phyloP scores from a whole-genome alignment of 1,140 invertebrate species.

The Drosophila ohnishii region DNA sequence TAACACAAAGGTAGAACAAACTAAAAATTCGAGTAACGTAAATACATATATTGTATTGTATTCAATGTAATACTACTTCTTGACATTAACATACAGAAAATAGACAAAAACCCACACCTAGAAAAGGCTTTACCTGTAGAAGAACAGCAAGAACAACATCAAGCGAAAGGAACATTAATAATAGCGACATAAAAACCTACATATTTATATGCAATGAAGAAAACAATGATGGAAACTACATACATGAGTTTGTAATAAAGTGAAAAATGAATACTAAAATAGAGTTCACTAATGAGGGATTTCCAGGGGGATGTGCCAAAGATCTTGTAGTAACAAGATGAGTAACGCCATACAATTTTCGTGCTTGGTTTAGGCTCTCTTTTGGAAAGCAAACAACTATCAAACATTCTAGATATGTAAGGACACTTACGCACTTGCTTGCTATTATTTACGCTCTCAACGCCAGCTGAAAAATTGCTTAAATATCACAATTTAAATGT shows the following conservation, averaged over 20 bases:
- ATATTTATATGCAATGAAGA: conserved; percentile 66
- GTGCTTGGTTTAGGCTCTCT: no score
- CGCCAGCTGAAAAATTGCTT: neutral
- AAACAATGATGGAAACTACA: conserved; percentile 51
- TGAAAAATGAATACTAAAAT: conserved; percentile 62
- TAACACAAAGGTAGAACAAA: conserved; percentile 28
- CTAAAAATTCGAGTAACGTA: conserved; percentile 6
- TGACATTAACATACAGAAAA: conserved; percentile 27
- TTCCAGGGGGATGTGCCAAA: neutral
- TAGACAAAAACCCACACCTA: conserved; percentile 24
- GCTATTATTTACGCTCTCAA: neutral
- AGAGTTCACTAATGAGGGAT: neutral
- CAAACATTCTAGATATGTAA: neutral
- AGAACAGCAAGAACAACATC: conserved; percentile 22
- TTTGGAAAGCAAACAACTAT: neutral
- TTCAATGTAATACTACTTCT: conserved; percentile 36
- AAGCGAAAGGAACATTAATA: conserved; percentile 20
- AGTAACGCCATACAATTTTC: neutral
- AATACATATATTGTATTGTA: conserved; percentile 15
- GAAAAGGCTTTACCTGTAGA: conserved; percentile 54
- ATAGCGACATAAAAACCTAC: conserved; percentile 19
- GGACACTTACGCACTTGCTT: neutral
- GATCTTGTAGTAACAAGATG: neutral
- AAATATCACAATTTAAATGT: neutral
- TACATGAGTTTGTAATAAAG: conserved; percentile 70